phyloP scores from a whole-genome alignment of 2,113 vertebrate genomes.

The Cephalopholis sonnerati region DNA sequence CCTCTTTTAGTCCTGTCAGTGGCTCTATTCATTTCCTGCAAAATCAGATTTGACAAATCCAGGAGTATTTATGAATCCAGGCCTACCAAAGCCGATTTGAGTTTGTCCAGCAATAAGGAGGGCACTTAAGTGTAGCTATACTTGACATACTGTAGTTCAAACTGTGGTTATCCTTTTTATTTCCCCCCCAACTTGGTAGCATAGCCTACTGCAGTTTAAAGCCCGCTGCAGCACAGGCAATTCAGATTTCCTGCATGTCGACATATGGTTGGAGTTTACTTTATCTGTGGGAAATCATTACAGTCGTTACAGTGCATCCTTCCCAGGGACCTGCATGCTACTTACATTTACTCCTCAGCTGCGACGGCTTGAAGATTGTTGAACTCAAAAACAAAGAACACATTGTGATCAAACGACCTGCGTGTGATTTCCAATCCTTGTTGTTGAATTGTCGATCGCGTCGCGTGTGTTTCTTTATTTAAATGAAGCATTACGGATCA shows the following conservation, averaged over 20 bases:
- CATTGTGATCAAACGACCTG: conserved; percentile 41
- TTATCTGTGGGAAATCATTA: conserved; percentile 26
- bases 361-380: conserved; percentile 58
- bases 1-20: conserved; percentile 37
- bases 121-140: conserved; percentile 37
- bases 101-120: conserved; percentile 39
- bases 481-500: conserved; percentile 5
- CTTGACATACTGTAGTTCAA: conserved; percentile 22
- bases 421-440: conserved; percentile 26
- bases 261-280: conserved; percentile 44
- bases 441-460: conserved; percentile 28
- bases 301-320: conserved; percentile 55
- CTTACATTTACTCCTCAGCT: conserved; percentile 68
- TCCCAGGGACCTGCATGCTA: conserved; percentile 46
- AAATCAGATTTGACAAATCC: conserved; percentile 53
- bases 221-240: conserved; percentile 32
- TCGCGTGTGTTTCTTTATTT: conserved; percentile 12
- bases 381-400: conserved; percentile 51
- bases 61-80: conserved; percentile 42
- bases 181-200: conserved; percentile 9
- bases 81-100: conserved; percentile 52
- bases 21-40: conserved; percentile 40
- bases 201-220: conserved; percentile 17
- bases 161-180: conserved; percentile 23
- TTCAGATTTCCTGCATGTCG: conserved; percentile 15